Conservation (phyloP, 2,797 vertebrate species). For the Enteromius mattozi region DNA sequence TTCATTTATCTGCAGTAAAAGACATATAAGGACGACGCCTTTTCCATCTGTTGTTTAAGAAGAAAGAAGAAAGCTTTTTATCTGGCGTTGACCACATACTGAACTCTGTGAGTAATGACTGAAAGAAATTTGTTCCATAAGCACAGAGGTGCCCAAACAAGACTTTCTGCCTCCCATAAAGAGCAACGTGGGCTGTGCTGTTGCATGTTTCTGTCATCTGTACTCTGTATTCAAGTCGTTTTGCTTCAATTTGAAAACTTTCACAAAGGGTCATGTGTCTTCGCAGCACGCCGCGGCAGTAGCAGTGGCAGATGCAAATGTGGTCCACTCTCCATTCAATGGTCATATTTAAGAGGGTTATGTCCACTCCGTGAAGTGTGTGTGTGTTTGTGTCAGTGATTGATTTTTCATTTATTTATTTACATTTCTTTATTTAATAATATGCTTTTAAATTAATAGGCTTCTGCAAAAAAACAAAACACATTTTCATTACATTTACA, state of each 20-base stretch:
- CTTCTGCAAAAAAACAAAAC: background rate
- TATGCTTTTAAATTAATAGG: background rate
- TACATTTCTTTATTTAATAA: background rate
- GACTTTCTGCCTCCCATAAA: constrained; percentile 70
- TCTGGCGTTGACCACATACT: constrained; percentile 65
- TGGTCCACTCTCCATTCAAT: constrained; percentile 16
- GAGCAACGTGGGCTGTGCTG: constrained; percentile 49
- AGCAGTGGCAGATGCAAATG: constrained; percentile 42
- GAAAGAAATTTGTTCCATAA: constrained; percentile 74
- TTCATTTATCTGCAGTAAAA: constrained; percentile 14
- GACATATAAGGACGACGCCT: constrained; percentile 36
- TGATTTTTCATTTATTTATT: background rate
- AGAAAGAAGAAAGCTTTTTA: constrained; percentile 45
- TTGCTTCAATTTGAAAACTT: constrained; percentile 59
- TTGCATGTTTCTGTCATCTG: constrained; percentile 47
- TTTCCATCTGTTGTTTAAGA: constrained; percentile 49
- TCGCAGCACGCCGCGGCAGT: background rate
- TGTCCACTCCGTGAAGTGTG: constrained; percentile 30
- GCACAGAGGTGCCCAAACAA: constrained; percentile 72
- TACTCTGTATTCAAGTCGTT: constrained; percentile 52
- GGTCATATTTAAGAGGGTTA: constrained; percentile 44
- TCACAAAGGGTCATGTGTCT: constrained; percentile 52
- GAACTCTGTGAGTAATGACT: constrained; percentile 75
- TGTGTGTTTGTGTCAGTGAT: constrained; percentile 10
- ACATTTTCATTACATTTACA: background rate